Base-by-base conservation (phyloP, 1,140 invertebrate genomes). In the Papilio polytes region DNA sequence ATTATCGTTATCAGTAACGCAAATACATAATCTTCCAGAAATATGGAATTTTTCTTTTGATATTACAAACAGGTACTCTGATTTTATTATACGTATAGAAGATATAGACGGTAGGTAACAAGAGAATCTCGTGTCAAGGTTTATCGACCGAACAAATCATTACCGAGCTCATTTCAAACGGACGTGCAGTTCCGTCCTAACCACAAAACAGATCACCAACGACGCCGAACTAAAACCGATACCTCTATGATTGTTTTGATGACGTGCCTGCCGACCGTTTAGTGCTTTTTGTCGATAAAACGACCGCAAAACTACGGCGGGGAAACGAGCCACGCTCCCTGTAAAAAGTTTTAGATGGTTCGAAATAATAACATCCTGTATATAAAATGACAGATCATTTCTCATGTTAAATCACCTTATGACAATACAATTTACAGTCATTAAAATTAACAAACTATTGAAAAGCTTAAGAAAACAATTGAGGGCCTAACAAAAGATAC, bases 151-250 rank as follows among this genome's bases (percentile, higher is more conserved):
- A 79, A 76, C 80, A 80, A 84, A 81, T 81, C 79, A 72, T 77
- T 80, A 76, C 48, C 41, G 74, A 72, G 51, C 77, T 53, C 66
- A 77, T 81, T 85, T 83, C 80, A 81, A 84, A 82, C 84, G 77
- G 77, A 82, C 51, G 83, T 76, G 63, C 79, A 78, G 82, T 82
- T 80, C 77, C 20, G 56, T 77, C 63, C 56, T 63, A 80, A 86
- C 86, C 86, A 80, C 86, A 87, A 84, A 83, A 78, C 82, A 80
- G 80, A 85, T 84, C 76, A 80, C 83, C 82, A 86, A 82, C 82
- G 83, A 84, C 80, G 82, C 81, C 72, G 83, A 80, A 87, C 84
- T 78, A 81, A 85, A 80, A 82, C 77, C 80, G 81, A 83, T 85
- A 84, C 46, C 66, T 41, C 51, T 51, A 78, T 74, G 48, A 78